Base-by-base conservation (phyloP, 2,113 vertebrate genomes). In the Dermatemys mawii region DNA sequence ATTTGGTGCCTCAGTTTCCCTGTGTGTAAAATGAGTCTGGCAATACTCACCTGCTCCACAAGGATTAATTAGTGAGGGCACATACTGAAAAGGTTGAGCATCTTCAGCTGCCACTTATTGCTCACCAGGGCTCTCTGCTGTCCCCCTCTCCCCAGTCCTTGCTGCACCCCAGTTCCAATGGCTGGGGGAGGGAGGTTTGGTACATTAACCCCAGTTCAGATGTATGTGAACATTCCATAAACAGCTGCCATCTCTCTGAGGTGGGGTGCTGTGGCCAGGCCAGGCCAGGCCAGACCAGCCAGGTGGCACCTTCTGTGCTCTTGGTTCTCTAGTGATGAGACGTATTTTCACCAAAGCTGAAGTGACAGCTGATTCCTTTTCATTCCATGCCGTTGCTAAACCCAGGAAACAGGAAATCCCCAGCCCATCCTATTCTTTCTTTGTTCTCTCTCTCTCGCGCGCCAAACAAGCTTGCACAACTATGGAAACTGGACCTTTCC, bases 321-420 rank as follows among this genome's bases (percentile, higher is more conserved):
- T 29, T 4, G 57, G 22, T 5, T 91, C 38, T 84, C 60, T 38
- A 24, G 3, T 26, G 57, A 87, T 10, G 92, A 87, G 35, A 94
- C 89, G 44, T 51, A 85, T 5, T 79, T 83, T 48, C 76, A 93
- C 79, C 76, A 93, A 88, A 91, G 60, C 24, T 32, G 16, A 38
- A 81, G 19, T 73, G 76, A 93, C 81, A 70, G 88, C 35, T 38
- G 79, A 90, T 92, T 89, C 16, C 75, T 78, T 55, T 95, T 95
- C 93, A 86, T 91, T 95, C 84, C 75, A 10, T 86, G 38, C 51
- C 83, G 90, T 2, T 19, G 70, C 26, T 94, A 81, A 92, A 24
- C 93, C 92, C 86, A 95, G 94, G 86, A 96, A 96, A 90, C 32
- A 97, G 96, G 95, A 97, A 96, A 87, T 90, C 76, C n/a, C 55